phyloP scores from a whole-genome alignment of 1,140 invertebrate genomes.

The Ganaspis sp. region DNA sequence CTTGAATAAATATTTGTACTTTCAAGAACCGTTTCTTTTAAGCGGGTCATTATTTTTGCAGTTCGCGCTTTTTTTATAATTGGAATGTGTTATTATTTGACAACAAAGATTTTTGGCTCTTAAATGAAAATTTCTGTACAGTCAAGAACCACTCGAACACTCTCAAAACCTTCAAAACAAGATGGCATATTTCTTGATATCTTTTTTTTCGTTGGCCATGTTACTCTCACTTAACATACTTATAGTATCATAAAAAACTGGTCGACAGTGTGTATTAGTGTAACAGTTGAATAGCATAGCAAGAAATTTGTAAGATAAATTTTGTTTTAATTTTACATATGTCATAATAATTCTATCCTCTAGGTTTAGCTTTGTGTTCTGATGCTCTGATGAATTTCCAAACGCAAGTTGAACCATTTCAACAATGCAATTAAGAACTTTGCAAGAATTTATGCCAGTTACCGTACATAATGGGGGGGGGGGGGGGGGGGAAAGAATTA shows the following conservation, averaged over 20 bases:
- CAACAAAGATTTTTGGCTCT: slow-evolving; percentile 51
- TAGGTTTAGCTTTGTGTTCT: slow-evolving; percentile 3
- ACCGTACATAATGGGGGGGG: too few species aligned
- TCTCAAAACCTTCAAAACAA: slow-evolving; percentile 54
- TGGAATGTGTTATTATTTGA: slow-evolving; percentile 41
- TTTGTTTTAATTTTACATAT: slow-evolving; percentile 48
- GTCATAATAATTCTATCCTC: slow-evolving; percentile 31
- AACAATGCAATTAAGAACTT: too few species aligned
- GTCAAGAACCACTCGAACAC: slow-evolving; percentile 48
- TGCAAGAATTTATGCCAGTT: too few species aligned
- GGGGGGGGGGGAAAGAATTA: too few species aligned
- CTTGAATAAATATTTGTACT: too few species aligned
- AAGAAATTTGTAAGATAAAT: slow-evolving; percentile 46
- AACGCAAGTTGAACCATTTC: too few species aligned
- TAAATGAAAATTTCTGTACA: slow-evolving; percentile 58
- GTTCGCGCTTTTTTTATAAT: slow-evolving; percentile 49
- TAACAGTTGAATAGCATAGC: slow-evolving; percentile 39
- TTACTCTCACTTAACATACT: slow-evolving; percentile 43
- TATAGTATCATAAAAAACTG: slow-evolving; percentile 45
- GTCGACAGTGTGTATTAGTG: slow-evolving; percentile 39
- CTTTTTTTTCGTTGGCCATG: slow-evolving; percentile 46
- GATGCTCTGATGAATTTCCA: too few species aligned
- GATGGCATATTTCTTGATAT: slow-evolving; percentile 50
- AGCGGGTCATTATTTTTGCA: slow-evolving; percentile 66
- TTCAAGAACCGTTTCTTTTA: too few species aligned